Conservation (phyloP, 2,113 vertebrate genomes). For the Sinocyclocheilus grahami region DNA sequence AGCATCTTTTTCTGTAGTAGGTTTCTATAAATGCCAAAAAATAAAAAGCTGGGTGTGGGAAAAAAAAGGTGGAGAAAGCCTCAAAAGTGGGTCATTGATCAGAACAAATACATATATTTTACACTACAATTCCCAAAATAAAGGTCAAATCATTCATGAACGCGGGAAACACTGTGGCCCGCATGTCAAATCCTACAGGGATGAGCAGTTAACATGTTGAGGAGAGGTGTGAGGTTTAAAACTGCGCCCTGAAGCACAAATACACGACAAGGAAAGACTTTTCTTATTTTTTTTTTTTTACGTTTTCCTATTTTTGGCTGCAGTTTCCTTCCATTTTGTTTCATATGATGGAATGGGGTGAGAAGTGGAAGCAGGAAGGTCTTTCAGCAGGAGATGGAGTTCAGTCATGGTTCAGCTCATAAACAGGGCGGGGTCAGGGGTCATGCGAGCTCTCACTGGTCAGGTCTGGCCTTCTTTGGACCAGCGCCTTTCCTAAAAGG, state of each 20-base stretch:
- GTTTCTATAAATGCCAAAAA: constrained; percentile 51
- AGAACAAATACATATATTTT: constrained; percentile 54
- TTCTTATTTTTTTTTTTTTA: constrained; percentile 27
- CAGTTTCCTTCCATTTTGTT: constrained; percentile 27
- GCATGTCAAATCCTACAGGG: constrained; percentile 38
- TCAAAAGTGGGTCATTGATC: constrained; percentile 23
- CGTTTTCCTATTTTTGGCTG: constrained; percentile 1
- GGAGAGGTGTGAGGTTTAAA: constrained; percentile 43
- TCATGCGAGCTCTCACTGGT: constrained; percentile 73
- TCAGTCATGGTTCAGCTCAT: constrained; percentile 57
- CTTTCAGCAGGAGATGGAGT: constrained; percentile 50
- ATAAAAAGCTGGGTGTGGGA: constrained; percentile 19
- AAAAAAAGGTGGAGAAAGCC: not conserved
- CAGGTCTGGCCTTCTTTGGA: constrained; percentile 84
- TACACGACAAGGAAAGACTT: constrained; percentile 38
- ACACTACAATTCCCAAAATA: constrained; percentile 39
- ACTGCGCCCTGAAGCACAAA: constrained; percentile 46
- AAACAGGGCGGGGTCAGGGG: constrained; percentile 19
- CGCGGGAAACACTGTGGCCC: constrained; percentile 33
- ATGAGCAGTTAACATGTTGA: constrained; percentile 32
- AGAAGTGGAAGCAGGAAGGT: constrained; percentile 37
- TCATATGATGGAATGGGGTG: constrained; percentile 31
- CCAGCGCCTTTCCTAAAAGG: constrained; percentile 77
- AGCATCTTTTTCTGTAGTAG: constrained; percentile 34
- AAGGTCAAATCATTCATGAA: constrained; percentile 38